These are phyloP conservation scores for Drosophila pegasa DNA, from an alignment of 2,888 invertebrate genomes.

Conservation along the genomic window DNA sequence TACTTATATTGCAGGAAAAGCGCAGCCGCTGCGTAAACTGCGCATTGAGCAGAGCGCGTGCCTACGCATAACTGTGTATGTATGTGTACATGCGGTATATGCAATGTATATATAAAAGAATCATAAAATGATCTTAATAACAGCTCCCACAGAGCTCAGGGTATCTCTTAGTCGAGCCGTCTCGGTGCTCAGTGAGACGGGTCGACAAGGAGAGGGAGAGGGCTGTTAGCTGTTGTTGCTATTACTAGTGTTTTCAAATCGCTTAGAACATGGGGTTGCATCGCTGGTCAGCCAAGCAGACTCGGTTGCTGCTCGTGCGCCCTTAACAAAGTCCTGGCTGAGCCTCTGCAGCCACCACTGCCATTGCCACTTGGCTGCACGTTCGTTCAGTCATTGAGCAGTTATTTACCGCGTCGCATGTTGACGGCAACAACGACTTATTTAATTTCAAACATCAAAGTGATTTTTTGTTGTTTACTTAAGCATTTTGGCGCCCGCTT, in stretches of 20 bases:
- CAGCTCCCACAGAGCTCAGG: too few species aligned
- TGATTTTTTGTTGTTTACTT: constrained; percentile 9
- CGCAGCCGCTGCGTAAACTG: too few species aligned
- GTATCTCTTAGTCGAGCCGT: too few species aligned
- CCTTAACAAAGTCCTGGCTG: constrained; percentile 29
- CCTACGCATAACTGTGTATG: too few species aligned
- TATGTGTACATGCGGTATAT: too few species aligned
- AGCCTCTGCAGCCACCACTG: constrained; percentile 1
- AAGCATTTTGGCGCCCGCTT: constrained; percentile 8
- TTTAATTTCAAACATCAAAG: neutral
- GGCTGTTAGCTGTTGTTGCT: constrained; percentile 22
- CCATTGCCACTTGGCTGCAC: constrained; percentile 26
- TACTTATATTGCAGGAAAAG: too few species aligned
- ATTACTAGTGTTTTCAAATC: constrained; percentile 50
- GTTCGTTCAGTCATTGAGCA: constrained; percentile 59
- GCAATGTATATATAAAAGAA: too few species aligned
- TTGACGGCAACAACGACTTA: constrained; percentile 11
- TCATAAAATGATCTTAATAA: too few species aligned
- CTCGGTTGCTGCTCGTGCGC: constrained; percentile 46
- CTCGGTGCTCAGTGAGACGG: too few species aligned
- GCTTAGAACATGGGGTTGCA: constrained; percentile 24
- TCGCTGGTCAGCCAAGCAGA: constrained; percentile 10
- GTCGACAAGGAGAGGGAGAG: neutral
- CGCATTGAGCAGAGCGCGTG: too few species aligned
- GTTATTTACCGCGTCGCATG: constrained; percentile 58